These are phyloP conservation scores for Leptinotarsa texana DNA, from an alignment of 1,140 invertebrate genomes.

Conservation along the genomic window DNA sequence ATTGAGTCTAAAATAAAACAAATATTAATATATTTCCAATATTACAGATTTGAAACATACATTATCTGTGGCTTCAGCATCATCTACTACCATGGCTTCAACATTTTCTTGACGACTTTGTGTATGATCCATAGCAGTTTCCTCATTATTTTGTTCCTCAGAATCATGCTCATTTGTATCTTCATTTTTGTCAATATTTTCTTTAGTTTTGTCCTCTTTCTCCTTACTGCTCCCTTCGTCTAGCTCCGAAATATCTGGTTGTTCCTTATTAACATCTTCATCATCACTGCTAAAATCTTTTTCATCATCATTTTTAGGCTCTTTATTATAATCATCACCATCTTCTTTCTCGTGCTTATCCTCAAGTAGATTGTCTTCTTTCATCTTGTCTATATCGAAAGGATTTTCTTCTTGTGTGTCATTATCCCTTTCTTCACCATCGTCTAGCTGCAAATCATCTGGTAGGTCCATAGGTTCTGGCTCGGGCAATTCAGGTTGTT, in stretches of 20 bases:
- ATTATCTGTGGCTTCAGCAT: constrained; percentile 53
- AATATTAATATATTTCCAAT: background rate
- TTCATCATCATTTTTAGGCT: constrained; percentile 52
- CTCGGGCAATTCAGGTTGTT: constrained; percentile 73
- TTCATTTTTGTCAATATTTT: constrained; percentile 27
- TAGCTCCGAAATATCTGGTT: constrained; percentile 53
- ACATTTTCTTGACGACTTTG: constrained; percentile 56
- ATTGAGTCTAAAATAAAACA: constrained; percentile 46
- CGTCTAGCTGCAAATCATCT: constrained; percentile 83
- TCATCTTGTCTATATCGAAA: constrained; percentile 81
- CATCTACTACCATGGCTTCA: constrained; percentile 54
- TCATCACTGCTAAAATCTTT: constrained; percentile 50
- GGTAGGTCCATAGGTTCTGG: constrained; percentile 85
- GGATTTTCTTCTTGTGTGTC: constrained; percentile 74
- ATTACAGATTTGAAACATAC: constrained; percentile 31
- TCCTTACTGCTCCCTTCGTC: constrained; percentile 55
- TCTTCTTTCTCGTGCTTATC: constrained; percentile 54
- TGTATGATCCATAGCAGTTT: constrained; percentile 54
- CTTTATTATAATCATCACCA: constrained; percentile 53
- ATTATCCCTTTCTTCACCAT: constrained; percentile 65
- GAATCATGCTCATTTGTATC: constrained; percentile 43
- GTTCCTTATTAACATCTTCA: constrained; percentile 54
- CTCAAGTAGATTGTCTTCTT: constrained; percentile 53
- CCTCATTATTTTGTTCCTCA: constrained; percentile 46
- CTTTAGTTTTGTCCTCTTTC: constrained; percentile 43